phyloP scores from a whole-genome alignment of 2,888 invertebrate genomes.

The Anthrax anthrax region DNA sequence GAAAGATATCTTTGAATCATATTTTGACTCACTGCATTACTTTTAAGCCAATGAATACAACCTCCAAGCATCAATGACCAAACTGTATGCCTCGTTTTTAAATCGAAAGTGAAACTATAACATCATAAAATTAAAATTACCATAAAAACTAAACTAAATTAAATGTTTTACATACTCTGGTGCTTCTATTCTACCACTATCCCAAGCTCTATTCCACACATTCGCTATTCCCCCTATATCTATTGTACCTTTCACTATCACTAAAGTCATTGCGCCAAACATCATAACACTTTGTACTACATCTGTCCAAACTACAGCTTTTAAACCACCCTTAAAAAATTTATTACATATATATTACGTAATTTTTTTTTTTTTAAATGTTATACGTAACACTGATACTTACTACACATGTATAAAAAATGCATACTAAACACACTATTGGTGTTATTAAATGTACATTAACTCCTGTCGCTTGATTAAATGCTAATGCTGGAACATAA shows the following conservation, averaged over 20 bases:
- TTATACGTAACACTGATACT: constrained; percentile 23
- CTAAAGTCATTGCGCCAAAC: constrained; percentile 51
- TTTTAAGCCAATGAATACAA: constrained; percentile 55
- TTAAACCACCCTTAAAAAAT: constrained; percentile 43
- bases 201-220: constrained; percentile 42
- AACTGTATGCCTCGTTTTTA: constrained; percentile 56
- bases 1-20: constrained; percentile 67
- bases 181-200: constrained; percentile 45
- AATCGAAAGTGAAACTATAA: constrained; percentile 47
- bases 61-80: constrained; percentile 59
- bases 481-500: constrained; percentile 57
- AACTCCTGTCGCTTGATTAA: constrained; percentile 66
- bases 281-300: constrained; percentile 54
- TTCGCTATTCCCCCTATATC: constrained; percentile 47
- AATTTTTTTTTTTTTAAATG: not conserved
- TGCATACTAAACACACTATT: constrained; percentile 60
- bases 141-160: not conserved
- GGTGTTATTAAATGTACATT: constrained; percentile 60
- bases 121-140: not conserved
- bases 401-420: constrained; percentile 65
- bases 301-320: constrained; percentile 58
- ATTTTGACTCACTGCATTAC: constrained; percentile 59
- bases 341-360: not conserved
- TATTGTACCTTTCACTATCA: constrained; percentile 47
- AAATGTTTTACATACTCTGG: constrained; percentile 38